Evolutionary conservation across 2,888 invertebrate species (phyloP).

Genomic region (Leptopilina drosophilae): DNA sequence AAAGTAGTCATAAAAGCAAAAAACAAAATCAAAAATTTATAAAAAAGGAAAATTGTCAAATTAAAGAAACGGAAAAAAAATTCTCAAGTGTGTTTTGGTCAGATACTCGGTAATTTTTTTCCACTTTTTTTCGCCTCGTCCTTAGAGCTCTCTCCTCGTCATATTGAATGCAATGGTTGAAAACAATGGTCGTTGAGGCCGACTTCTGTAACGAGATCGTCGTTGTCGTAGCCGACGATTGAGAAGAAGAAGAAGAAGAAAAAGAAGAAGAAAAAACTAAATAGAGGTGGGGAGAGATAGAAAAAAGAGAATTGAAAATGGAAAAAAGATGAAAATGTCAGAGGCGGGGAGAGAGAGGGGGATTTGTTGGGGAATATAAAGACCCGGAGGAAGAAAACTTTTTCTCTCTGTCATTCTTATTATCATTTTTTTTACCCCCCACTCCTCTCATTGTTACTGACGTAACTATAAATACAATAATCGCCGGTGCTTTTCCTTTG

Average conservation of each 20-base stretch:
- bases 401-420: slow-evolving; percentile 54
- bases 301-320: neutral
- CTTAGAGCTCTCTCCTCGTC: slow-evolving; percentile 9
- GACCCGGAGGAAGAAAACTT: slow-evolving; percentile 54
- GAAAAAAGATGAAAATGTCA: slow-evolving; percentile 29
- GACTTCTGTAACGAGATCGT: slow-evolving; percentile 64
- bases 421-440: slow-evolving; percentile 55
- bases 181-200: slow-evolving; percentile 61
- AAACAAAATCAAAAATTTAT: too few species aligned
- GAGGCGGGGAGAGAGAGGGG: neutral
- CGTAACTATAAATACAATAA: slow-evolving; percentile 71
- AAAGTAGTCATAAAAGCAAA: too few species aligned
- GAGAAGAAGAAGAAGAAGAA: slow-evolving; percentile 60
- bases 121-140: neutral
- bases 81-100: slow-evolving; percentile 12
- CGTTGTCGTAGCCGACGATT: slow-evolving; percentile 59
- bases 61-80: neutral
- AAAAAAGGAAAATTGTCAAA: neutral
- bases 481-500: slow-evolving; percentile 62
- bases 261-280: slow-evolving; percentile 41
- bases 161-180: slow-evolving; percentile 45
- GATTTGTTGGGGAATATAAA: slow-evolving; percentile 58
- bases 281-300: slow-evolving; percentile 39
- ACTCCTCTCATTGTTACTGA: slow-evolving; percentile 68
- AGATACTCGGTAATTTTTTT: neutral